These are phyloP conservation scores for Pandion haliaetus DNA, from an alignment of 2,113 vertebrate genomes.

Conservation along the genomic window DNA sequence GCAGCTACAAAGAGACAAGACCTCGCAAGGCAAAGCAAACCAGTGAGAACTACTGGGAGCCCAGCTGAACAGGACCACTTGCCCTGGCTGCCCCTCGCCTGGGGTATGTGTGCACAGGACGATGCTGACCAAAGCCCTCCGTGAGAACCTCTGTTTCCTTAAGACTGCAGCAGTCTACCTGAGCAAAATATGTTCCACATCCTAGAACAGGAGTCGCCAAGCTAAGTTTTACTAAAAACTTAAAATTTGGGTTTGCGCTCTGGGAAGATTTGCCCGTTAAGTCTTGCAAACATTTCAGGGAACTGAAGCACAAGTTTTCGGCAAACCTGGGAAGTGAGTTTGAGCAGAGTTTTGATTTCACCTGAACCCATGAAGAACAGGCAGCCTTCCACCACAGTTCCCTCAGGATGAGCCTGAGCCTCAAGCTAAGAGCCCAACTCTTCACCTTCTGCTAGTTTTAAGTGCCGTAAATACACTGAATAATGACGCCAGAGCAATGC, in stretches of 20 bases:
- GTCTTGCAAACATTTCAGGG: not conserved
- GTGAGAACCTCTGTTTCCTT: not conserved
- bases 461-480: not conserved
- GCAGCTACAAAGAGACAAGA: not conserved
- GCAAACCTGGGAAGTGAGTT: not conserved
- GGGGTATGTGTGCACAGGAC: too few relatives aligned
- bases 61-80: rapidly evolving
- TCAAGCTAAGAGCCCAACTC: not conserved
- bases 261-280: not conserved
- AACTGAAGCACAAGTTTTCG: not conserved
- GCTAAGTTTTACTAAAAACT: not conserved
- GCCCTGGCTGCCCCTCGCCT: not conserved
- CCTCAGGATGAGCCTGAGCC: not conserved
- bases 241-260: not conserved
- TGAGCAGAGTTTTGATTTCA: not conserved
- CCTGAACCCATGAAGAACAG: rapidly evolving
- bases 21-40: too few relatives aligned
- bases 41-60: rapidly evolving
- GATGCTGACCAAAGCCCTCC: not conserved
- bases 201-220: not conserved
- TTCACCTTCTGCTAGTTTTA: too few relatives aligned
- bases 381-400: too few relatives aligned
- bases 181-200: not conserved
- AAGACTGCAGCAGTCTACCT: too few relatives aligned
- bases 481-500: rapidly evolving